Evolutionary conservation across 37 sponge, comb jelly and placozoan species (phyloP), one percentile per base, ranked within the genome.

Genomic region (Diacarnus erythraeanus): DNA sequence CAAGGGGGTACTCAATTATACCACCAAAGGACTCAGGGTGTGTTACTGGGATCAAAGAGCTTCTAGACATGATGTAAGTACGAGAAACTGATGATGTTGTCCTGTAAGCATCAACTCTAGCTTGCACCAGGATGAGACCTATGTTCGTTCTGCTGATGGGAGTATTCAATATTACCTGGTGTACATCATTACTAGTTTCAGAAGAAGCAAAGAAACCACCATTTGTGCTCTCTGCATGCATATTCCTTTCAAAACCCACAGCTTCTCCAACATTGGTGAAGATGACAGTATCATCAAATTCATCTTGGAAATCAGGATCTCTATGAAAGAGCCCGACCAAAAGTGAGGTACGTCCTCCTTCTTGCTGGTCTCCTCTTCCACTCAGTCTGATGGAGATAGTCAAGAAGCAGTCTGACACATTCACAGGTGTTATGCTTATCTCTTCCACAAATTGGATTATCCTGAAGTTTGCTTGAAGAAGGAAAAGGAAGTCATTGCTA

Each of bases 341-440:
- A 59, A 83, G 76, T 42, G 59, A 75, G 43, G 74, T 76, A 20
- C 20, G 0, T 5, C 12, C 70, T 37, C 42, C 59, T 22, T 69
- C 64, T 1, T 38, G 34, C 34, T 27, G 44, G 23, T 71, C 38
- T 34, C 84, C 92, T 51, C 92, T 43, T 5, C 71, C 57, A 25
- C 29, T 40, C 43, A 91, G 42, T 1, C 40, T 35, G n/a, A 83
- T 72, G 4, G 34, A 56, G 54, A 91, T 38, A 23, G 70, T 59
- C 18, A 91, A 61, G 72, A 87, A 91, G 59, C 92, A 91, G 39
- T 69, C 63, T 35, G 43, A 33, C 25, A 17, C 35, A 47, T 61
- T 85, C 2, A 87, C 88, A 34, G 84, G 72, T 31, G 69, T 35
- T 15, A 87, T 40, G 35, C 37, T 18, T 37, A 79, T 21, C 33